phyloP scores from a whole-genome alignment of 2,888 invertebrate genomes.

The Drosophila mimetica region DNA sequence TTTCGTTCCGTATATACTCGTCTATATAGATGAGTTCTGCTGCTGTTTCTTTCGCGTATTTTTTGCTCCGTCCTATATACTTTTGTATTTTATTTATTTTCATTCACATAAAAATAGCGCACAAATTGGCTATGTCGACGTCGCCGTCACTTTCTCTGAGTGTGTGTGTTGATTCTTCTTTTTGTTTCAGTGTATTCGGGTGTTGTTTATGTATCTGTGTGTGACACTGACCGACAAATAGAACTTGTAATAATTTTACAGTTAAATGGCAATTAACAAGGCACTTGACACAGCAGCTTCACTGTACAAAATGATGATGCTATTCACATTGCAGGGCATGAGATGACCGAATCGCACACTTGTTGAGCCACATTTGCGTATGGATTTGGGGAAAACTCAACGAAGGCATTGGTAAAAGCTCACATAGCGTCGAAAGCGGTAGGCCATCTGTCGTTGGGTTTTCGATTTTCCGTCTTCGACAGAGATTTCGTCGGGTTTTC shows the following conservation, averaged over 20 bases:
- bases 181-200: slow-evolving; percentile 17
- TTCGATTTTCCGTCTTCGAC: neutral
- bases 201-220: slow-evolving; percentile 7
- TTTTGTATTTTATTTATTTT: slow-evolving; percentile 61
- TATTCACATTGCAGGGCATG: slow-evolving; percentile 5
- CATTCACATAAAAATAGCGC: slow-evolving; percentile 75
- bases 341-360: slow-evolving; percentile 45
- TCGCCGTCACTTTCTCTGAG: slow-evolving; percentile 38
- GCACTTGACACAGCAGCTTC: slow-evolving; percentile 47
- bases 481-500: slow-evolving; percentile 11
- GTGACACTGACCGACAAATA: slow-evolving; percentile 69
- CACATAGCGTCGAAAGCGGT: slow-evolving; percentile 70
- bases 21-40: slow-evolving; percentile 6
- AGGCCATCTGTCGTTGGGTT: slow-evolving; percentile 50
- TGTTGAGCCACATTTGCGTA: slow-evolving; percentile 39
- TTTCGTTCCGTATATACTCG: slow-evolving; percentile 27
- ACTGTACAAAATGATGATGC: slow-evolving; percentile 8
- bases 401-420: slow-evolving; percentile 49
- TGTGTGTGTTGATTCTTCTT: slow-evolving; percentile 2
- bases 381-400: slow-evolving; percentile 40
- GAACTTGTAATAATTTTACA: slow-evolving; percentile 50
- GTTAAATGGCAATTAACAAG: slow-evolving; percentile 47
- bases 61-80: slow-evolving; percentile 32
- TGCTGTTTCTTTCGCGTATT: slow-evolving; percentile 18
- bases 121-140: slow-evolving; percentile 63